Conservation (phyloP, 1,140 invertebrate species). For the Papilio polytes region DNA sequence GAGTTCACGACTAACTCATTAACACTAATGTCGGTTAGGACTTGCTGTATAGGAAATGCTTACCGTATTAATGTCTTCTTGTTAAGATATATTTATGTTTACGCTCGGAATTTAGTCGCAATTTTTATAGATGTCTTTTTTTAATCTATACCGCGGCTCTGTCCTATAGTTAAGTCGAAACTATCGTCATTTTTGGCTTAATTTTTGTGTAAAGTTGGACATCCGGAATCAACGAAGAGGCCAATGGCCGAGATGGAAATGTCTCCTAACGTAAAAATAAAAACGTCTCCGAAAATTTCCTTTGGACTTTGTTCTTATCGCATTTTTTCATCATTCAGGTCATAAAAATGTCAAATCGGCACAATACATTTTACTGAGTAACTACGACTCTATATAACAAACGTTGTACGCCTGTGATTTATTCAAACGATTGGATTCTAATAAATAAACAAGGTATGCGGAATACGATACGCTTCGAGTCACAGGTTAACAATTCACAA, state of each 20-base stretch:
- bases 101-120: no score
- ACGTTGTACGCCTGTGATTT: background rate
- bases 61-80: background rate
- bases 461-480: background rate
- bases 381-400: background rate
- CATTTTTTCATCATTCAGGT: background rate
- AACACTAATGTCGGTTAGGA: background rate
- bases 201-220: background rate
- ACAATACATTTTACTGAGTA: background rate
- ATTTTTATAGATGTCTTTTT: background rate
- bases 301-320: no score
- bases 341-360: background rate
- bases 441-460: slow-evolving; percentile 15
- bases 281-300: background rate
- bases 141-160: background rate
- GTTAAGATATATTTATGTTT: no score
- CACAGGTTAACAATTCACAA: background rate
- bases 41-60: background rate
- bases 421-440: slow-evolving; percentile 9
- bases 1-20: slow-evolving; percentile 1
- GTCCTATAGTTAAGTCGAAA: background rate
- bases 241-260: background rate
- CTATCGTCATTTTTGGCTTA: background rate
- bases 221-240: background rate
- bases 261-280: background rate